Base-by-base conservation (phyloP, 2,888 invertebrate genomes). In the Andrena flavipes region DNA sequence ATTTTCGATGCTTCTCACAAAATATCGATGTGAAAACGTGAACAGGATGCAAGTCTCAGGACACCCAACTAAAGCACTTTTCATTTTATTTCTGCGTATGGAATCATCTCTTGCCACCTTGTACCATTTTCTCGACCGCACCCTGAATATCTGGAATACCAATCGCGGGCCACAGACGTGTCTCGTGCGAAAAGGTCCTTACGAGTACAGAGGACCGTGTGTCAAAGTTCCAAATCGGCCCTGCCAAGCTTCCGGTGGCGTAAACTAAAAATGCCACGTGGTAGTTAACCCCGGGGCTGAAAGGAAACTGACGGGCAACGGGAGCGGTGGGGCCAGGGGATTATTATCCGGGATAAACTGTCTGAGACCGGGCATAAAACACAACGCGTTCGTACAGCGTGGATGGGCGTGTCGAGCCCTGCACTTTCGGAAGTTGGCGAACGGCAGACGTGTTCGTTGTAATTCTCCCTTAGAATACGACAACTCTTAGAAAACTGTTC, bases 271-370 rank as follows among this genome's bases (percentile, higher is more conserved):
- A 75, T 29, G 68, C 49, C 74, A 75, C 51, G 67, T 62, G 10
- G 42, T 23, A 48, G 67, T 54, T 62, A 73, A 73, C 51, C 67
- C 10, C 13, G n/a, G 23, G 5, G 23, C 2, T 51, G 75, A 68
- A 63, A 75, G 68, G 71, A 42, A 75, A 65, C 16, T 30, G 5
- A 30, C 49, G 23, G 42, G 42, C 42, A 42, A 42, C 2, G 10
- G 35, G 26, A 20, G 64, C 23, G 16, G 49, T 1, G 13, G 35
- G 51, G 65, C 30, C 16, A 30, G 42, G 49, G 33, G 62, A 68
- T 75, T 75, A 75, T 78, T 78, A 68, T 30, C 48, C 26, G 29
- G 60, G 65, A 77, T 77, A 74, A 74, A 77, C 60, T 51, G 73
- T 77, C 65, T 35, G 60, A 35, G 65, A 35, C 49, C 64, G 59